A percentile compares a stretch with the other conserved stretches of the same genome.
phyloP scores from a whole-genome alignment of 2,113 vertebrate genomes.

The Thryonomys swinderianus region DNA sequence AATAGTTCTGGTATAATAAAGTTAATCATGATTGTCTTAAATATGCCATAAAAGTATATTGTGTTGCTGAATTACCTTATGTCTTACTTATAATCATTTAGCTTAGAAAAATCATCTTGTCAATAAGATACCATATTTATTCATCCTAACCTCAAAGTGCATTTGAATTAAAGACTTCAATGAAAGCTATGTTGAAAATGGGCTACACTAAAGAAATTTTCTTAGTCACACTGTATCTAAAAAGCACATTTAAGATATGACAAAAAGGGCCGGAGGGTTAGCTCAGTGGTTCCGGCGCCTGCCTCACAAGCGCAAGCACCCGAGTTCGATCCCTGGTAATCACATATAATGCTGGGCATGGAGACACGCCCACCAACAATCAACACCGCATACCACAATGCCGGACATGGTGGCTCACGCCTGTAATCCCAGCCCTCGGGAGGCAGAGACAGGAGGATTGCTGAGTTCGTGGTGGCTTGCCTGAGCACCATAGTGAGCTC shows the following conservation, averaged over 20 bases:
- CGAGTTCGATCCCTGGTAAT: no score
- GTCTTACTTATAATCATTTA: background rate
- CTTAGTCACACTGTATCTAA: background rate
- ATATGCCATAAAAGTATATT: background rate
- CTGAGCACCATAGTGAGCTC: no score
- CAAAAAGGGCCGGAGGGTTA: no score
- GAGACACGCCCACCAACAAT: no score
- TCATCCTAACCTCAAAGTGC: background rate
- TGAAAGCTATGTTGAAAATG: background rate
- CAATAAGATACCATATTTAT: background rate
- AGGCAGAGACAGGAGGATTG: no score
- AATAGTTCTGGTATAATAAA: background rate
- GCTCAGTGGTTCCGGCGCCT: no score
- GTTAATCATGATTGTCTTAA: background rate
- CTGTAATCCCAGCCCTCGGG: no score
- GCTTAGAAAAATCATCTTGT: background rate
- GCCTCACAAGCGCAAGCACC: no score
- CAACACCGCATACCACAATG: no score
- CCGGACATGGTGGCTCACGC: no score
- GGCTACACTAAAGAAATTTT: background rate
- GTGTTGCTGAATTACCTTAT: background rate
- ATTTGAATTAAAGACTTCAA: background rate
- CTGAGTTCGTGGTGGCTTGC: no score
- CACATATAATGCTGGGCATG: no score
- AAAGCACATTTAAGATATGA: background rate